These are phyloP conservation scores for Lamellibrachia satsuma DNA, from an alignment of 2,888 invertebrate genomes.

Conservation along the genomic window DNA sequence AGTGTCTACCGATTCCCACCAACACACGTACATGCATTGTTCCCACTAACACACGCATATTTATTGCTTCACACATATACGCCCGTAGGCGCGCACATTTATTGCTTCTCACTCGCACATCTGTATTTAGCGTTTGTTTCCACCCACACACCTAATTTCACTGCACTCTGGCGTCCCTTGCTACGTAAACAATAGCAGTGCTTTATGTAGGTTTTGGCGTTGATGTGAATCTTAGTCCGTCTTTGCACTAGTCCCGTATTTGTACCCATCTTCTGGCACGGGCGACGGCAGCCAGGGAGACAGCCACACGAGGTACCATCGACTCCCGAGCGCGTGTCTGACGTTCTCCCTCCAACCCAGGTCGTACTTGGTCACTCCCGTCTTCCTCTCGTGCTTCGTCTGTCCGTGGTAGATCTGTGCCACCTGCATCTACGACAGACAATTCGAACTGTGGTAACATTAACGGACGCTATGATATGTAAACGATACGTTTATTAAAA, in stretches of 20 bases:
- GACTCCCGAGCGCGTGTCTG: constrained; percentile 78
- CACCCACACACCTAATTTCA: no score
- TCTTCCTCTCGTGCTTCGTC: constrained; percentile 78
- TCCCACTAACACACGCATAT: no score
- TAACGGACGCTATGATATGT: background rate
- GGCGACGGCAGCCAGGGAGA: constrained; percentile 82
- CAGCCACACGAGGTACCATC: constrained; percentile 82
- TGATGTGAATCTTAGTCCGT: background rate
- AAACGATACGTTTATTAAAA: no score
- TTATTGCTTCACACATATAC: no score
- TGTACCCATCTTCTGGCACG: constrained; percentile 78
- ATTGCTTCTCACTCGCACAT: no score
- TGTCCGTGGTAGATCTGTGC: constrained; percentile 77
- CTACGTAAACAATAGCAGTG: background rate
- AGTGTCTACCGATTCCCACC: no score
- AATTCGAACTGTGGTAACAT: background rate
- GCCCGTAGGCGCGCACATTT: no score
- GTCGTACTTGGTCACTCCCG: constrained; percentile 74
- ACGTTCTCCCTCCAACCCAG: constrained; percentile 78
- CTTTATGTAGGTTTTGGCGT: background rate
- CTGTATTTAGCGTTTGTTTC: no score
- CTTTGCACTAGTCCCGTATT: background rate
- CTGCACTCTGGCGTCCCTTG: no score
- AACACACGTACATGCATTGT: no score
- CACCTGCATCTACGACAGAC: constrained; percentile 49